Evolutionary conservation across 2,888 invertebrate genomes (phyloP), one percentile per base, ranked within the genome.

Genomic region (Ormyrus thymus): DNA sequence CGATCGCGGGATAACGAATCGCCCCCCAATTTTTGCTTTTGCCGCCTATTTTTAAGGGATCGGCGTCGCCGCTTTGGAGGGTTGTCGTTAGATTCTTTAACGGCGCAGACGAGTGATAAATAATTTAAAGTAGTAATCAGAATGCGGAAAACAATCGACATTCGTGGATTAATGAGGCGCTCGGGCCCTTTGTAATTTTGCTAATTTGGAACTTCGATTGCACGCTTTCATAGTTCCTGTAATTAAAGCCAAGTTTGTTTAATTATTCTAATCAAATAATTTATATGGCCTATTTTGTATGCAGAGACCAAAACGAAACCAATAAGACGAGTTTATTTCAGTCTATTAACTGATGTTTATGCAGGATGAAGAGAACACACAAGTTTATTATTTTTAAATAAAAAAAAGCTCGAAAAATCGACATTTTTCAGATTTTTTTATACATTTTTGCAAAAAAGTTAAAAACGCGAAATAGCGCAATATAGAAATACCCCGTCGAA

Each of bases 201-300:
- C 45, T 68, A 68, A 68, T 68, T 68, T 68, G 13, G 45, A 43
- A 68, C 56, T 55, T 68, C 45, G 56, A 68, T 56, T 15, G 56
- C 43, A 56, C 43, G 68, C 56, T 56, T 56, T 68, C 51, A 45
- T 29, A 53, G 59, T 50, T 71, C 51, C 70, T 71, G 43, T 50
- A 50, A 70, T 70, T 50, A 46, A 51, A 62, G 61, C 61, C 10
- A 56, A 66, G 51, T 68, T 51, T 66, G 46, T 69, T 61, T 68
- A 56, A 59, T 66, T 69, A 62, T 56, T 10, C 50, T 68, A 76
- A 70, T 59, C 29, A 70, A 70, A 62, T 76, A 70, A 76, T 76
- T 70, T 61, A 29, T 15, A n/a, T 43, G 46, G 9, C 45, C 53
- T 53, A 69, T 68, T 70, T 56, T 46, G 76, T 50, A 10, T 10